Base-by-base conservation (phyloP, 2,888 invertebrate species). In the Willowsia nigromaculata region DNA sequence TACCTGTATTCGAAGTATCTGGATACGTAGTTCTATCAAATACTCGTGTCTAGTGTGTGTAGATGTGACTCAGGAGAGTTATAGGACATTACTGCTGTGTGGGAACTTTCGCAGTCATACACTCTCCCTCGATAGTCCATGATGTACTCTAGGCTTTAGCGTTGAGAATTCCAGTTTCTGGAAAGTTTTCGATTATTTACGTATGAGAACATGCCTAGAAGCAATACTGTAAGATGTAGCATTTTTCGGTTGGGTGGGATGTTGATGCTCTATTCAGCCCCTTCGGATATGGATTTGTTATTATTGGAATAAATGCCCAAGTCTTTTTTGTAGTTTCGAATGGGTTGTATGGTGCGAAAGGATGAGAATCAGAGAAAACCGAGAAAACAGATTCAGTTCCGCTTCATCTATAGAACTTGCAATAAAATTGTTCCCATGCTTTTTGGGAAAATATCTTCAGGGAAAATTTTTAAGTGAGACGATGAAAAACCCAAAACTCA, bases 371-470 rank as follows among this genome's bases (percentile, higher is more conserved):
- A n/a, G n/a, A 50, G 27, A 47, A 50, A 30, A 15, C 7, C 13
- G 18, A n/a, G n/a, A n/a, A n/a, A n/a, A n/a, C n/a, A n/a, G n/a
- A n/a, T n/a, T n/a, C n/a, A 50, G 6, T 71, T 47, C n/a, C n/a
- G 11, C 25, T 25, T n/a, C 74, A 71, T 50, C 40, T 18, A 22
- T 22, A 22, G 25, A 76, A 53, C 11, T 22, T 30, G 53, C 27
- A 76, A 76, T 53, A 50, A 76, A 76, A 76, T 50, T 47, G 47
- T 53, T 76, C 18, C 53, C 50, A 76, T 50, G n/a, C n/a, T n/a
- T 76, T 76, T 76, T 76, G 76, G 18, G 30, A 76, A 85, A 85
- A 85, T 85, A 85, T 59, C 74, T 85, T 74, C 59, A n/a, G 59
- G 74, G 43, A 25, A 18, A 56, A 76, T 50, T 74, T 47, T 59